Conservation (phyloP, 2,888 invertebrate genomes). For the Pterostichus madidus region DNA sequence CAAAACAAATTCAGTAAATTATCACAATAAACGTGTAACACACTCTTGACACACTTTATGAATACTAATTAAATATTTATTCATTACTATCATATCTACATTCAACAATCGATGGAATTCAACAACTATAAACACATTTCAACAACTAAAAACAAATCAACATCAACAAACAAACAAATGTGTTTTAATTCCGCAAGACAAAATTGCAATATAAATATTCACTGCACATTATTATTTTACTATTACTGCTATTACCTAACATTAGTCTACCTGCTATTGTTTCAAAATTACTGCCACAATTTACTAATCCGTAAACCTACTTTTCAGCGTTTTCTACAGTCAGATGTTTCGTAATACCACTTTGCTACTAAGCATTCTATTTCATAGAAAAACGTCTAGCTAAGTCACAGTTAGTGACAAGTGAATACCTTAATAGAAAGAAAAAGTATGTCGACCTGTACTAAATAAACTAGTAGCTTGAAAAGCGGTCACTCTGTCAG, state of each 20-base stretch:
- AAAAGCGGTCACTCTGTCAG: conserved; percentile 6
- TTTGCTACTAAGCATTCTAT: conserved; percentile 13
- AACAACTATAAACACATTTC: background rate
- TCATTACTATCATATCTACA: conserved; percentile 7
- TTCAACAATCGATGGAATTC: background rate
- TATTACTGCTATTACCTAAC: too few species aligned
- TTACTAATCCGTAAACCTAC: conserved; percentile 42
- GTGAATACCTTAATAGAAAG: conserved; percentile 42
- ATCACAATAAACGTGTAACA: background rate
- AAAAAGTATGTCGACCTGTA: conserved; percentile 40
- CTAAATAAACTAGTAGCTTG: background rate
- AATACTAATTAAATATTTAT: conserved; percentile 25
- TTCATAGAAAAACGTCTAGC: conserved; percentile 10
- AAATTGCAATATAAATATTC: conserved; percentile 17
- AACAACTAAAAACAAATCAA: conserved; percentile 17
- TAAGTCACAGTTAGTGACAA: conserved; percentile 20
- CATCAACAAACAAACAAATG: conserved; percentile 6
- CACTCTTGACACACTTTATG: conserved; percentile 12
- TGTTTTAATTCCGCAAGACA: conserved; percentile 20
- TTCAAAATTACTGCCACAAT: conserved; percentile 21
- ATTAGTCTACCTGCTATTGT: conserved; percentile 9
- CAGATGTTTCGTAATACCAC: background rate
- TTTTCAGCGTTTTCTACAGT: conserved; percentile 9
- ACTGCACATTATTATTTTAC: conserved; percentile 18
- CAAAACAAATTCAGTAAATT: conserved; percentile 14